Evolutionary conservation across 2,888 invertebrate genomes (phyloP).

Genomic region (Xestia sexstrigata): DNA sequence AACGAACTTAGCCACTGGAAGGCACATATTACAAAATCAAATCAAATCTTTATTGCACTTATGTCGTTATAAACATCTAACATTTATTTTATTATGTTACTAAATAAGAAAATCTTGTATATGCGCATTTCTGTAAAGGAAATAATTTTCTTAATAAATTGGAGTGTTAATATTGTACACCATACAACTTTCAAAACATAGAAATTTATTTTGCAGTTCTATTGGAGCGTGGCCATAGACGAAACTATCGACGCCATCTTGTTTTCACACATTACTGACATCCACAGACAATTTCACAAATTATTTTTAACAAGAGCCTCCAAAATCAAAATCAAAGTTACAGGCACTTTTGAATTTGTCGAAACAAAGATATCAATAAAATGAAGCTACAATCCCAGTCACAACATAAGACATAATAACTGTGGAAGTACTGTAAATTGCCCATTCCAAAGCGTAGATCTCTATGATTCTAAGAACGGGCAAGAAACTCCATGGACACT

Average conservation of each 20-base stretch:
- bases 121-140: not conserved
- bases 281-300: not conserved
- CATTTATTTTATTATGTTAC: slow-evolving; percentile 30
- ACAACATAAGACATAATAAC: too few species aligned
- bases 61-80: slow-evolving; percentile 38
- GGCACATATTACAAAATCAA: slow-evolving; percentile 37
- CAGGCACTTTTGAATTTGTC: too few species aligned
- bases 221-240: not conserved
- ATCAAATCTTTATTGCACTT: slow-evolving; percentile 35
- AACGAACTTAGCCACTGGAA: slow-evolving; percentile 4
- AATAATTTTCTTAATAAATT: slow-evolving; percentile 24
- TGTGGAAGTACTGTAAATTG: too few species aligned
- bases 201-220: not conserved
- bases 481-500: too few species aligned
- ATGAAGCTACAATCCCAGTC: too few species aligned
- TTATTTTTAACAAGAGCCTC: too few species aligned
- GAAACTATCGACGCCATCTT: not conserved
- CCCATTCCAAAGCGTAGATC: too few species aligned
- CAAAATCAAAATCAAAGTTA: too few species aligned
- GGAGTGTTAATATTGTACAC: not conserved
- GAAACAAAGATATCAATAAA: too few species aligned
- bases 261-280: not conserved
- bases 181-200: not conserved
- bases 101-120: slow-evolving; percentile 25
- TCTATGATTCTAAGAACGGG: too few species aligned